Percentiles rank a stretch among this genome's conserved stretches.
Conservation (phyloP, 2,113 vertebrate genomes). For the Noctilio leporinus region DNA sequence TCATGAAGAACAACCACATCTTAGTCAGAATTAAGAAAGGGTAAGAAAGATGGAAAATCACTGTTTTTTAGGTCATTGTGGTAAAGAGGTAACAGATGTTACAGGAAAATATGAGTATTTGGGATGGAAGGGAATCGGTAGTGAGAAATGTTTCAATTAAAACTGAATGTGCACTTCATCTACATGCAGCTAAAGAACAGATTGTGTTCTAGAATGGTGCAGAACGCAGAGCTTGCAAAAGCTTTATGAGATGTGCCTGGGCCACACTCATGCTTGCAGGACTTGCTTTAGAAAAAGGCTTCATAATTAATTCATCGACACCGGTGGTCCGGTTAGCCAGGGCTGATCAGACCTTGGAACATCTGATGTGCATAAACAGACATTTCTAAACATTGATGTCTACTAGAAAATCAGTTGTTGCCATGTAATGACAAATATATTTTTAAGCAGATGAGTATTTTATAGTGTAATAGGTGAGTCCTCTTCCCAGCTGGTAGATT, state of each 20-base stretch:
- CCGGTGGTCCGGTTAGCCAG: background rate
- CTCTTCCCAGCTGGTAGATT: background rate
- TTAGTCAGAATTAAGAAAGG: background rate
- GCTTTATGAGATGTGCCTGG: background rate
- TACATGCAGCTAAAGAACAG: background rate
- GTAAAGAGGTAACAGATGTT: background rate
- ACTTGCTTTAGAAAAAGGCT: background rate
- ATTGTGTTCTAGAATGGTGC: background rate
- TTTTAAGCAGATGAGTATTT: background rate
- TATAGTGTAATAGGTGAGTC: background rate
- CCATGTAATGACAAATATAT: background rate
- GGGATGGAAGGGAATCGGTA: background rate
- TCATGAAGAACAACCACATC: background rate
- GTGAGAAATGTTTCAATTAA: background rate
- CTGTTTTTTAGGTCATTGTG: background rate
- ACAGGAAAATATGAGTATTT: constrained; percentile 16
- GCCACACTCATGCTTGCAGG: background rate
- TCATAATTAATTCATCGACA: background rate
- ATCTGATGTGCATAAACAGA: background rate
- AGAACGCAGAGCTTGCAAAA: background rate
- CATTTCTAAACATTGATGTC: background rate
- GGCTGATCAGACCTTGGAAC: background rate
- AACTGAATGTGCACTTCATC: background rate
- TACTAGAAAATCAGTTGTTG: background rate
- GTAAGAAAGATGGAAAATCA: background rate